Evolutionary conservation across 2,113 vertebrate species (phyloP).

Genomic region (Leucopsar rothschildi): DNA sequence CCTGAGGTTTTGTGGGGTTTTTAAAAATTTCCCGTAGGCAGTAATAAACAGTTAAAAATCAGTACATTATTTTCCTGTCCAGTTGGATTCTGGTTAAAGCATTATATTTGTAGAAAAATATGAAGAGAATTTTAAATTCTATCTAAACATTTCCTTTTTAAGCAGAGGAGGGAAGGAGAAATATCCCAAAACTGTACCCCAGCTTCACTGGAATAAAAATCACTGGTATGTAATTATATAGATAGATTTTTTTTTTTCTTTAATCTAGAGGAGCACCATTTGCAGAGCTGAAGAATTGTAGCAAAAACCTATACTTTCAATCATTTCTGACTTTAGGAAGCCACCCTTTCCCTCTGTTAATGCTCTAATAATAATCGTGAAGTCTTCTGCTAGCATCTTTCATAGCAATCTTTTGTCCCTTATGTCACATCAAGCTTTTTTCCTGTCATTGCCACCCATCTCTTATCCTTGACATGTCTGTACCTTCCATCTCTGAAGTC

Average conservation of each 20-base stretch:
- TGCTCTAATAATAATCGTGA: background rate
- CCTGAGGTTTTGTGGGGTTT: fast-evolving
- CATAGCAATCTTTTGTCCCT: background rate
- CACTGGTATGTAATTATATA: background rate
- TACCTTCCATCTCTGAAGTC: background rate
- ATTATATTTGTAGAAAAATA: background rate
- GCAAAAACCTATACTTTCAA: background rate
- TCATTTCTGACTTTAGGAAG: background rate
- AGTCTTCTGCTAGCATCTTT: background rate
- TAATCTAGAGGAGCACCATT: background rate
- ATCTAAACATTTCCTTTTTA: background rate
- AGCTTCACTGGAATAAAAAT: background rate
- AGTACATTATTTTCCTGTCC: background rate
- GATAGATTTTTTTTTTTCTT: background rate
- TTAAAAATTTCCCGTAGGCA: background rate
- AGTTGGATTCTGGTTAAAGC: background rate
- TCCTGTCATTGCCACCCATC: fast-evolving
- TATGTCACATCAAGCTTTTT: background rate
- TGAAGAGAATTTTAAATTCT: background rate
- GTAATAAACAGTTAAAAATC: background rate
- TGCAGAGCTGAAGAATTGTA: background rate
- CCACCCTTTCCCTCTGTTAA: background rate
- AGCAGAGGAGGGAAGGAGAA: background rate
- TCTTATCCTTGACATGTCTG: background rate
- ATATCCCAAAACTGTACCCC: background rate